Evolutionary conservation across 2,113 vertebrate genomes (phyloP).

Genomic region (Electrona antarctica): DNA sequence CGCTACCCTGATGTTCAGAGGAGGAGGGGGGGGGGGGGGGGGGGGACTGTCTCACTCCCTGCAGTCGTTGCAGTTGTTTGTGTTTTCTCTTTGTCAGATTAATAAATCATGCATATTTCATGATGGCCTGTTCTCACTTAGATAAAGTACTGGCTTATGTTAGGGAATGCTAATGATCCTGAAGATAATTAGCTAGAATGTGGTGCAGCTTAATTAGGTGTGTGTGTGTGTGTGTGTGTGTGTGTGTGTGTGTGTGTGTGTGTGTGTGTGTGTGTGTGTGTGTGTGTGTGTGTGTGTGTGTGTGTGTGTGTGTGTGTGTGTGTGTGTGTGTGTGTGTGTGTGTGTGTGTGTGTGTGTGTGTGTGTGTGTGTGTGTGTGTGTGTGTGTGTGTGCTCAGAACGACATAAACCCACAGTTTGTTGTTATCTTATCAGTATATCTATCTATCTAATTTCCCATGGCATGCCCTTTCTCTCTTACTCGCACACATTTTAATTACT

Average conservation of each 20-base stretch:
- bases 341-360: conserved; percentile 37
- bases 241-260: conserved; percentile 37
- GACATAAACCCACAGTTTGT: conserved; percentile 48
- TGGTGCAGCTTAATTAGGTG: conserved; percentile 72
- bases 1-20: conserved; percentile 24
- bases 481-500: conserved; percentile 12
- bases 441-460: conserved; percentile 22
- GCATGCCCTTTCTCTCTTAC: conserved; percentile 1
- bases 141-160: conserved; percentile 67
- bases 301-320: conserved; percentile 50
- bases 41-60: conserved; percentile 50
- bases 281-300: background rate
- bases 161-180: conserved; percentile 74
- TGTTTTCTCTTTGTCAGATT: conserved; percentile 73
- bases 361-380: no score
- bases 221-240: background rate
- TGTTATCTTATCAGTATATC: conserved; percentile 50
- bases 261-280: conserved; percentile 6
- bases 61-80: conserved; percentile 64
- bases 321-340: background rate
- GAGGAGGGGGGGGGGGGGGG: background rate
- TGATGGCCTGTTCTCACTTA: conserved; percentile 62
- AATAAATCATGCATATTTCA: conserved; percentile 82
- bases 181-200: conserved; percentile 72
- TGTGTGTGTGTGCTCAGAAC: conserved; percentile 39